Conservation (phyloP, 2,113 vertebrate species). For the Loxodonta africana region DNA sequence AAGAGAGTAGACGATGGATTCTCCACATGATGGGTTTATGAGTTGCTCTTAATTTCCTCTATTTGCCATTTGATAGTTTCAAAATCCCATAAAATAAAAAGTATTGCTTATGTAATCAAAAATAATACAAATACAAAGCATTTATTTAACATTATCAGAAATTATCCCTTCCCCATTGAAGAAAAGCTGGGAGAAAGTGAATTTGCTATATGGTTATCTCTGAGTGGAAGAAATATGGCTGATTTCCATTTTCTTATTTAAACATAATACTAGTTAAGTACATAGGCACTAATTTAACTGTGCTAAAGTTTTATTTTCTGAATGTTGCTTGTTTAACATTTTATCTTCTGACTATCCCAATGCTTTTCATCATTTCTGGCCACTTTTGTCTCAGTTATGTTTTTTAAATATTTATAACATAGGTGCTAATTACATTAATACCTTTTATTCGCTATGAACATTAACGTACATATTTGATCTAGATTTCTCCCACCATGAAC, state of each 20-base stretch:
- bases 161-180: neutral
- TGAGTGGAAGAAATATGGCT: neutral
- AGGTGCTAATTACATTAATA: constrained; percentile 46
- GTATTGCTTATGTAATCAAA: neutral
- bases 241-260: neutral
- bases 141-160: neutral
- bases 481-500: neutral
- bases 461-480: neutral
- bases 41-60: constrained; percentile 5
- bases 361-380: neutral
- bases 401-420: constrained; percentile 56
- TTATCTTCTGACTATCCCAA: constrained; percentile 21
- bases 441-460: neutral
- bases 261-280: neutral
- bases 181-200: neutral
- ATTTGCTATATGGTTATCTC: neutral
- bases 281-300: constrained; percentile 11
- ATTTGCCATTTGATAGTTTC: neutral
- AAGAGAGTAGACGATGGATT: neutral
- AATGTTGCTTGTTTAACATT: constrained; percentile 31
- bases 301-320: constrained; percentile 21
- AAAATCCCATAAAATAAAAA: neutral
- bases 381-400: neutral
- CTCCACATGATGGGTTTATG: neutral
- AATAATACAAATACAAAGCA: neutral